phyloP scores from a whole-genome alignment of 2,888 invertebrate genomes.

The Mythimna impura region DNA sequence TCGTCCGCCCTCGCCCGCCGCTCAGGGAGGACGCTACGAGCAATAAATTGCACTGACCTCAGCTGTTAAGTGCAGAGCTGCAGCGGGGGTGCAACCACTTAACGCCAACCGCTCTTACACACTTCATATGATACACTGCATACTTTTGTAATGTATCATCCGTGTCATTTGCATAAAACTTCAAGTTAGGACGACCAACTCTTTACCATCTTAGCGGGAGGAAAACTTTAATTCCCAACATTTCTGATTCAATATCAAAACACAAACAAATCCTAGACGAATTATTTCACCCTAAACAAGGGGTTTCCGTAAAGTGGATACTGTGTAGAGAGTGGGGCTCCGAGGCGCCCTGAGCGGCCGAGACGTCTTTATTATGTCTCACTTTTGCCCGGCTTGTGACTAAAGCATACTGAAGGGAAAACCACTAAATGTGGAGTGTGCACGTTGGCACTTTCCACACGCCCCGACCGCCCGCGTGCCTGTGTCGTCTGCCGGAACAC shows the following conservation, averaged over 20 bases:
- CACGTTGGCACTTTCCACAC: conserved; percentile 51
- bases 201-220: conserved; percentile 3
- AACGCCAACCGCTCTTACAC: conserved; percentile 55
- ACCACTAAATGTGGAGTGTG: conserved; percentile 77
- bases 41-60: conserved; percentile 87
- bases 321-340: conserved; percentile 61
- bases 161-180: conserved; percentile 48
- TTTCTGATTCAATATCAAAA: conserved; percentile 57
- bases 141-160: conserved; percentile 54
- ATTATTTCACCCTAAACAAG: conserved; percentile 65
- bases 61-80: conserved; percentile 69
- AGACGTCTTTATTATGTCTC: conserved; percentile 82
- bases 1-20: conserved; percentile 64
- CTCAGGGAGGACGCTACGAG: conserved; percentile 68
- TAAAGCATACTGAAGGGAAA: conserved; percentile 78
- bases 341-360: conserved; percentile 71
- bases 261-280: conserved; percentile 64
- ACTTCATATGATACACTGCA: conserved; percentile 55
- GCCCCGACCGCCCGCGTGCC: conserved; percentile 20
- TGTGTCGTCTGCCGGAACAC: conserved; percentile 5
- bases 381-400: conserved; percentile 77
- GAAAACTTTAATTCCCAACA: conserved; percentile 21
- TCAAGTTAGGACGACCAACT: conserved; percentile 6
- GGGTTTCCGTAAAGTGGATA: conserved; percentile 64
- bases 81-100: conserved; percentile 61